phyloP scores from a whole-genome alignment of 64 coral and sea anemone genomes.

The Montipora foliosa region DNA sequence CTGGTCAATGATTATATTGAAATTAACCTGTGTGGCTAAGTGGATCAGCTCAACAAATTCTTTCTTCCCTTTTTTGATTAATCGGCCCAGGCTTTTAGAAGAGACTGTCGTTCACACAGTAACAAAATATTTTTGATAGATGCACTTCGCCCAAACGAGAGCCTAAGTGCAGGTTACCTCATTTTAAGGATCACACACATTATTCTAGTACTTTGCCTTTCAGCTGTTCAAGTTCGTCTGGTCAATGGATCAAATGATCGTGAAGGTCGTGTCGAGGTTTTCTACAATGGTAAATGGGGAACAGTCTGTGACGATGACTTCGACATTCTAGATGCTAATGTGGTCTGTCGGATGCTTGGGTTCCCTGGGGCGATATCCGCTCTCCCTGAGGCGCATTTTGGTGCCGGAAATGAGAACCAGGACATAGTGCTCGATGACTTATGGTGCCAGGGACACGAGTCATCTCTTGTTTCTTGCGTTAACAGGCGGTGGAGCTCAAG shows the following conservation, averaged over 20 bases:
- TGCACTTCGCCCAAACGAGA: too few species aligned
- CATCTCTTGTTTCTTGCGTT: constrained; percentile 23
- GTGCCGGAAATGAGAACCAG: constrained; percentile 22
- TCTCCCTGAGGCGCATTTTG: constrained; percentile 1
- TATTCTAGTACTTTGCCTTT: background rate
- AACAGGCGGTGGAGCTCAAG: constrained; percentile 36
- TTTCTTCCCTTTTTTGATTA: too few species aligned
- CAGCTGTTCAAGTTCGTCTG: constrained; percentile 37
- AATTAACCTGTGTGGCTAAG: too few species aligned
- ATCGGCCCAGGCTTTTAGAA: too few species aligned
- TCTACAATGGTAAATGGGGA: constrained; percentile 71
- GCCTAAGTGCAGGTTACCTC: too few species aligned
- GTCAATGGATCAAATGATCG: constrained; percentile 17
- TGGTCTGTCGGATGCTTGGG: constrained; percentile 70
- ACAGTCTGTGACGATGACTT: constrained; percentile 66
- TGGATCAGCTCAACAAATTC: too few species aligned
- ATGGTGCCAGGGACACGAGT: constrained; percentile 46
- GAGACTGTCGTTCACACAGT: too few species aligned
- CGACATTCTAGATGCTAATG: constrained; percentile 51
- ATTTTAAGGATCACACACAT: too few species aligned
- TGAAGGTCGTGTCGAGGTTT: constrained; percentile 70
- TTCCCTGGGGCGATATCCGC: constrained; percentile 39
- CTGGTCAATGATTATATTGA: too few species aligned
- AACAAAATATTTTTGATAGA: too few species aligned
- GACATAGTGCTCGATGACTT: constrained; percentile 62